These are phyloP conservation scores for Tetranychus truncatus DNA, from an alignment of 2,888 invertebrate species.

Conservation along the genomic window DNA sequence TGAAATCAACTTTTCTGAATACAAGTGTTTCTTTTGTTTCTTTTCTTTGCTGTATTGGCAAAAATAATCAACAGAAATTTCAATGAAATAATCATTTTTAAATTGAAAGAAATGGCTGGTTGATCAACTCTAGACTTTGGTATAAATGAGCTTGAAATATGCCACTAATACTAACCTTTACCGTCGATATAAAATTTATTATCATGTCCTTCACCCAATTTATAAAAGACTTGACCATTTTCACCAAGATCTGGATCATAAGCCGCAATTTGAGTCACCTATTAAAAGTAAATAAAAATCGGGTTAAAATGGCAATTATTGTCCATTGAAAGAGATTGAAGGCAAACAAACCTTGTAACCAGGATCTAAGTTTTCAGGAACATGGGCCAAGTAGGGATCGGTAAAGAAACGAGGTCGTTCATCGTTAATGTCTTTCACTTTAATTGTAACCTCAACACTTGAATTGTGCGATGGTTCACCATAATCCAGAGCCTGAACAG, in stretches of 20 bases:
- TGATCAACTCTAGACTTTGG: neutral
- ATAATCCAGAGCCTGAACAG: slow-evolving; percentile 55
- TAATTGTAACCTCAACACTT: slow-evolving; percentile 47
- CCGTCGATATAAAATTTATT: slow-evolving; percentile 57
- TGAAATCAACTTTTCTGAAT: no score
- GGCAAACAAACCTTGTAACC: slow-evolving; percentile 38
- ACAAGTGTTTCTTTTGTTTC: no score
- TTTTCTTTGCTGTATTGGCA: no score
- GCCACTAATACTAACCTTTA: slow-evolving; percentile 35
- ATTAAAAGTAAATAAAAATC: neutral
- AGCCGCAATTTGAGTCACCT: slow-evolving; percentile 53
- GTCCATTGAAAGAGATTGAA: neutral
- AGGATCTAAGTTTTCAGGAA: slow-evolving; percentile 53
- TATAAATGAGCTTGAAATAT: neutral
- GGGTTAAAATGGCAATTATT: slow-evolving; percentile 1
- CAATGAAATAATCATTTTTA: no score
- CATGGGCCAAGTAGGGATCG: slow-evolving; percentile 55
- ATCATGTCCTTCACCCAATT: slow-evolving; percentile 39
- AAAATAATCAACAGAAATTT: no score
- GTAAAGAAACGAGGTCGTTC: slow-evolving; percentile 44
- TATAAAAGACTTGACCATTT: slow-evolving; percentile 63
- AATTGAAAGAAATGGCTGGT: neutral
- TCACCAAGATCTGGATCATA: slow-evolving; percentile 67
- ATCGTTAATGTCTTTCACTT: slow-evolving; percentile 47
- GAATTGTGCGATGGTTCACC: slow-evolving; percentile 48